Evolutionary conservation across 2,113 vertebrate species (phyloP).

Genomic region (Chaetodon auriga): DNA sequence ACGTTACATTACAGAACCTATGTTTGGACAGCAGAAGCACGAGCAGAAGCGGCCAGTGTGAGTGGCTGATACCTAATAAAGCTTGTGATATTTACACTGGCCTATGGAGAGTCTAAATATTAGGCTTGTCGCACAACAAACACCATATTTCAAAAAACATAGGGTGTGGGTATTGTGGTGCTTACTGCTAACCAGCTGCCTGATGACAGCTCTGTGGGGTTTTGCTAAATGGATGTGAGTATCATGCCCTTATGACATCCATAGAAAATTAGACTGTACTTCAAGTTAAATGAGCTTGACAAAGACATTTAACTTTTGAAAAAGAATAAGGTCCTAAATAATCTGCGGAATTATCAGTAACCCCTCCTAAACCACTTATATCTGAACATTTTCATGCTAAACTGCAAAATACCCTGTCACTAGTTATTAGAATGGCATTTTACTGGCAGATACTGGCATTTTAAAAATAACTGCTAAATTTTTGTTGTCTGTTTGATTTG

Average conservation of each 20-base stretch:
- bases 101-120: conserved; percentile 11
- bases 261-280: not conserved
- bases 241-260: not conserved
- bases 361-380: not conserved
- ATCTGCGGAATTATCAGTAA: not conserved
- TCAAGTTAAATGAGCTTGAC: not conserved
- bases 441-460: too few relatives aligned
- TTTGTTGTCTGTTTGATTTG: not conserved
- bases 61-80: conserved; percentile 7
- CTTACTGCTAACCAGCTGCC: not conserved
- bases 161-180: not conserved
- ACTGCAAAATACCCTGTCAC: not conserved
- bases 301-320: not conserved
- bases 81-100: conserved; percentile 24
- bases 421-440: not conserved
- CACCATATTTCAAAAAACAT: not conserved
- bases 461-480: not conserved
- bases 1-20: not conserved
- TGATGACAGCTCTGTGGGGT: not conserved
- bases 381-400: not conserved
- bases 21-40: conserved; percentile 10
- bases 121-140: not conserved
- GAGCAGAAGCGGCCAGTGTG: conserved; percentile 15
- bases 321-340: not conserved
- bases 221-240: not conserved